Conservation (phyloP, 2,888 invertebrate species). For the Neuroscelio doddi region DNA sequence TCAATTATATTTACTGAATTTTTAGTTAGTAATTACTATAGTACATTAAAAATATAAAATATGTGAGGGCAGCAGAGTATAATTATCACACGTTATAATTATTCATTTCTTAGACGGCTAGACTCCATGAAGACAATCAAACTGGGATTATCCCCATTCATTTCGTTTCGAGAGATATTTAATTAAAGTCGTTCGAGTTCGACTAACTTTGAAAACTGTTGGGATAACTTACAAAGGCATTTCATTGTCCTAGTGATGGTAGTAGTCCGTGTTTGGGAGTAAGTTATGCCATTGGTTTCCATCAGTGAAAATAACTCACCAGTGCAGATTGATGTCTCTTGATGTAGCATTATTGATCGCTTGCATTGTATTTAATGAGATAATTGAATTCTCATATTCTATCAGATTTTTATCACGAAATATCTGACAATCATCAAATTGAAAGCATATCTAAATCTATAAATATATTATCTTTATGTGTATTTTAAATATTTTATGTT, state of each 20-base stretch:
- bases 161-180: slow-evolving; percentile 63
- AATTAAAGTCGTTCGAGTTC: slow-evolving; percentile 68
- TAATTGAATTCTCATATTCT: slow-evolving; percentile 2
- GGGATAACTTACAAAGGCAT: slow-evolving; percentile 64
- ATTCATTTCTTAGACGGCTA: slow-evolving; percentile 35
- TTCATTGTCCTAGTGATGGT: slow-evolving; percentile 57
- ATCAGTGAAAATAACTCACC: slow-evolving; percentile 18
- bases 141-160: slow-evolving; percentile 57
- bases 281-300: slow-evolving; percentile 31
- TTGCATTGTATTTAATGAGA: not conserved
- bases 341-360: slow-evolving; percentile 12
- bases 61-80: not conserved
- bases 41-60: too few relatives aligned
- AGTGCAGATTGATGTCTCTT: slow-evolving; percentile 16
- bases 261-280: slow-evolving; percentile 43
- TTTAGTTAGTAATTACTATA: too few relatives aligned
- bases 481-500: too few relatives aligned
- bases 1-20: too few relatives aligned
- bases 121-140: slow-evolving; percentile 57
- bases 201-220: slow-evolving; percentile 63
- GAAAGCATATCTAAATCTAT: too few relatives aligned
- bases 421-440: too few relatives aligned
- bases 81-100: slow-evolving; percentile 46
- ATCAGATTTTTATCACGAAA: not conserved
- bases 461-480: too few relatives aligned